Conservation (phyloP, 2,888 invertebrate species). For the Amphipoea oculea region DNA sequence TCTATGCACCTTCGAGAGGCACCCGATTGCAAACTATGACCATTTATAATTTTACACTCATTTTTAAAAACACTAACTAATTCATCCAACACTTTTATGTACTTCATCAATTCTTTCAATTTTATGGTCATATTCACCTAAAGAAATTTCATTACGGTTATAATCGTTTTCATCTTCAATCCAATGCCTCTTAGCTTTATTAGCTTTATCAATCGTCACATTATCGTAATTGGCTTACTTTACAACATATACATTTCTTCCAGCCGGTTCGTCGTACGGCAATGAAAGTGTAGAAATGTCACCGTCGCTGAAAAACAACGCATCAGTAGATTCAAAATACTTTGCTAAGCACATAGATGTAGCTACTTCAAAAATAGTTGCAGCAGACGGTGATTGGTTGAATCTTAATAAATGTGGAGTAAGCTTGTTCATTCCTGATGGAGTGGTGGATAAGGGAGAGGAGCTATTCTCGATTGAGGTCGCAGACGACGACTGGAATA, state of each 20-base stretch:
- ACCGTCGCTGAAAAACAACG: conserved; percentile 85
- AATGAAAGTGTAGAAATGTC: conserved; percentile 89
- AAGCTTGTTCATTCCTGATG: conserved; percentile 96
- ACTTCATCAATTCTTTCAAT: neutral
- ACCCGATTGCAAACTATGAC: conserved; percentile 34
- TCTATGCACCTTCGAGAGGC: conserved; percentile 63
- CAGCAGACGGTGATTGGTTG: conserved; percentile 91
- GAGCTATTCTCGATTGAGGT: conserved; percentile 97
- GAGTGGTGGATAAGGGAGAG: conserved; percentile 95
- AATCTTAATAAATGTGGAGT: conserved; percentile 94
- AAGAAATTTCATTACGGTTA: neutral
- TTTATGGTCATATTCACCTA: neutral
- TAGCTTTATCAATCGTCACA: conserved; percentile 39
- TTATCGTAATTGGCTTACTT: neutral
- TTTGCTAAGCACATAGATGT: conserved; percentile 78
- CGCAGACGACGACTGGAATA: conserved; percentile 97
- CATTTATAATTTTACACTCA: neutral
- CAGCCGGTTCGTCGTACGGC: conserved; percentile 87
- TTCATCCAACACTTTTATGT: no score
- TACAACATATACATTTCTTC: conserved; percentile 56
- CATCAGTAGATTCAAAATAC: conserved; percentile 83
- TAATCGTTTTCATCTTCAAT: conserved; percentile 14
- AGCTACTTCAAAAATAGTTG: conserved; percentile 88
- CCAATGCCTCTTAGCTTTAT: conserved; percentile 57
- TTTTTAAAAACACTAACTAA: neutral